Conservation (phyloP, 2,113 vertebrate genomes). For the Cairina moschata region DNA sequence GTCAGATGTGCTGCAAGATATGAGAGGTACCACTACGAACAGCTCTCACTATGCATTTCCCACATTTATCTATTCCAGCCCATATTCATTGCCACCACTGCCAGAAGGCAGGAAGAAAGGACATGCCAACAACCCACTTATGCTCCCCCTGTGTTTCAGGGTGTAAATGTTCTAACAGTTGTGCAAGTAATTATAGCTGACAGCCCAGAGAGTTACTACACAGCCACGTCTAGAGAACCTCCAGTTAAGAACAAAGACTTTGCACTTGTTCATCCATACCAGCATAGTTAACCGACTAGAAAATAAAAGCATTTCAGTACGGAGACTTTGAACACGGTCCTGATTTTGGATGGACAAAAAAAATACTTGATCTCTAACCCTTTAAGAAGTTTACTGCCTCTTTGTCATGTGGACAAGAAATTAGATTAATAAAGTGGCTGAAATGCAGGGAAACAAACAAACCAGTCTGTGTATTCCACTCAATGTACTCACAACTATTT, state of each 20-base stretch:
- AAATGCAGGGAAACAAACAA: background rate
- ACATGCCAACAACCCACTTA: background rate
- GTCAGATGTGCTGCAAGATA: background rate
- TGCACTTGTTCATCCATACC: background rate
- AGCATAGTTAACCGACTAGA: background rate
- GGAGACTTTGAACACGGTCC: background rate
- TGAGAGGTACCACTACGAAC: accelerated
- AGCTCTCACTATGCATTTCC: background rate
- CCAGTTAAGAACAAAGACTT: background rate
- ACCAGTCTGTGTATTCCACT: background rate
- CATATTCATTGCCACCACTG: background rate
- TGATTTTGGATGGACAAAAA: background rate
- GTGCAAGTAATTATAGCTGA: conserved; percentile 31
- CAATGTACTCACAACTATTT: background rate
- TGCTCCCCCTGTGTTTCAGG: background rate
- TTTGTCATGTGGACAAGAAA: background rate
- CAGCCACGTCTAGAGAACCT: conserved; percentile 1
- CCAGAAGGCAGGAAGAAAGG: conserved; percentile 2
- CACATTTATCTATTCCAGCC: background rate
- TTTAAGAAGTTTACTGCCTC: background rate
- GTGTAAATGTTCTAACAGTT: conserved; percentile 14
- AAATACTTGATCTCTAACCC: background rate
- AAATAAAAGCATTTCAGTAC: background rate
- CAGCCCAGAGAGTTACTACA: background rate
- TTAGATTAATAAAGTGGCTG: background rate